phyloP scores from a whole-genome alignment of 2,797 vertebrate species.

The Eulemur rubriventer region DNA sequence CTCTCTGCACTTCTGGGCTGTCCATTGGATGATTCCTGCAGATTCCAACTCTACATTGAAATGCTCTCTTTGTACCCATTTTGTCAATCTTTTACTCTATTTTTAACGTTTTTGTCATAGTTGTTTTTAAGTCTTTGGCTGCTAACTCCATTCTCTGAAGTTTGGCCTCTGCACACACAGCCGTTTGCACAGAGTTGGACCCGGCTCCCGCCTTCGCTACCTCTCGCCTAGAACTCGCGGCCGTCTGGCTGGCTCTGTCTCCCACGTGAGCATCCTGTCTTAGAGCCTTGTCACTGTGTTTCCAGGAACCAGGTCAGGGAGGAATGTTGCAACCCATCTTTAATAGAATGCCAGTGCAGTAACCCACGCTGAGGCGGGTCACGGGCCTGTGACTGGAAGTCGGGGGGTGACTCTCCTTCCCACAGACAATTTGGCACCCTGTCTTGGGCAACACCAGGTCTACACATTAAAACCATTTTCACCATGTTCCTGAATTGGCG shows the following conservation, averaged over 20 bases:
- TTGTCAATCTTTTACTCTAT: background rate
- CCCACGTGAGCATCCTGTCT: background rate
- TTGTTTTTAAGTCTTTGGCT: background rate
- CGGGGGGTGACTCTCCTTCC: background rate
- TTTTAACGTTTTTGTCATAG: background rate
- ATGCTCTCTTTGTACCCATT: background rate
- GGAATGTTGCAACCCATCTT: background rate
- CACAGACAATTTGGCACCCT: background rate
- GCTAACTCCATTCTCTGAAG: background rate
- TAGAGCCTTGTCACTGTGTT: rapidly evolving
- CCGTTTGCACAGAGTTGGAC: rapidly evolving
- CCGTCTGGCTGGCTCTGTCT: background rate
- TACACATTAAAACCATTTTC: background rate
- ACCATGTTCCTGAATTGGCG: background rate
- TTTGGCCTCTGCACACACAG: rapidly evolving
- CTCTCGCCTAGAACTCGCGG: background rate
- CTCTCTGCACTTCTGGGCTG: background rate
- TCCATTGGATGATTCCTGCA: too few relatives aligned
- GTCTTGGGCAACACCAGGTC: background rate
- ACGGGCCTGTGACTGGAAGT: background rate
- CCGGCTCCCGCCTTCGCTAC: rapidly evolving
- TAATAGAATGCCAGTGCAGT: rapidly evolving
- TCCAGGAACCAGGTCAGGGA: background rate
- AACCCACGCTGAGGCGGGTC: rapidly evolving
- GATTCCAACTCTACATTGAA: background rate